A percentile compares a stretch with the other conserved stretches of the same genome.
These are phyloP conservation scores for Apolygus lucorum DNA, from an alignment of 1,140 invertebrate genomes.

Conservation along the genomic window DNA sequence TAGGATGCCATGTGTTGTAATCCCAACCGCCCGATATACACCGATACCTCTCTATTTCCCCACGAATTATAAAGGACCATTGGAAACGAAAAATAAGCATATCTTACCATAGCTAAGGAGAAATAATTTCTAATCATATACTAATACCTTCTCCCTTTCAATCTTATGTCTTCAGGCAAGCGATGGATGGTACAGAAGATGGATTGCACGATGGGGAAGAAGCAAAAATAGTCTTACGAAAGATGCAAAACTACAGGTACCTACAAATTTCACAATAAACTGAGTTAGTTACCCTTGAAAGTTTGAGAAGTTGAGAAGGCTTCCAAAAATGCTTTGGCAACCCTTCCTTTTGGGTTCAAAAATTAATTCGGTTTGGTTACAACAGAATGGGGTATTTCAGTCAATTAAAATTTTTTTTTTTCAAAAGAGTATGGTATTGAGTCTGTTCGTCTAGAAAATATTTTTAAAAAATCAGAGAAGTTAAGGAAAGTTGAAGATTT, in stretches of 20 bases:
- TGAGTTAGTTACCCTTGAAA: background rate
- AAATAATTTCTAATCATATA: background rate
- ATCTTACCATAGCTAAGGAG: background rate
- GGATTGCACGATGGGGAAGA: constrained; percentile 26
- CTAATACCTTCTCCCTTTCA: background rate
- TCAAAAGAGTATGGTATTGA: no score
- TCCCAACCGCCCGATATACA: no score
- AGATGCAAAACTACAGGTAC: background rate
- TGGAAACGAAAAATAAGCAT: background rate
- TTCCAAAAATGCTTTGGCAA: background rate
- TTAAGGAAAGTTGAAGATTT: no score
- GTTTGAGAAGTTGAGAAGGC: background rate
- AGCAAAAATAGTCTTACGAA: background rate
- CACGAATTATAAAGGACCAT: no score
- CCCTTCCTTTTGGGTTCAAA: background rate
- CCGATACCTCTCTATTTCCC: no score
- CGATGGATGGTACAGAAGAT: constrained; percentile 30
- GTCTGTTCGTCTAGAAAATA: background rate
- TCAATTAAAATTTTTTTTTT: no score
- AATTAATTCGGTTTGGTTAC: background rate
- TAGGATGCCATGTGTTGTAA: background rate
- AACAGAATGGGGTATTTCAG: background rate
- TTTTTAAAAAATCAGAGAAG: background rate
- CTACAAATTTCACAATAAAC: background rate
- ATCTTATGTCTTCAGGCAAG: constrained; percentile 27